Evolutionary conservation across 2,113 vertebrate genomes (phyloP).

Genomic region (Sylvietta virens): DNA sequence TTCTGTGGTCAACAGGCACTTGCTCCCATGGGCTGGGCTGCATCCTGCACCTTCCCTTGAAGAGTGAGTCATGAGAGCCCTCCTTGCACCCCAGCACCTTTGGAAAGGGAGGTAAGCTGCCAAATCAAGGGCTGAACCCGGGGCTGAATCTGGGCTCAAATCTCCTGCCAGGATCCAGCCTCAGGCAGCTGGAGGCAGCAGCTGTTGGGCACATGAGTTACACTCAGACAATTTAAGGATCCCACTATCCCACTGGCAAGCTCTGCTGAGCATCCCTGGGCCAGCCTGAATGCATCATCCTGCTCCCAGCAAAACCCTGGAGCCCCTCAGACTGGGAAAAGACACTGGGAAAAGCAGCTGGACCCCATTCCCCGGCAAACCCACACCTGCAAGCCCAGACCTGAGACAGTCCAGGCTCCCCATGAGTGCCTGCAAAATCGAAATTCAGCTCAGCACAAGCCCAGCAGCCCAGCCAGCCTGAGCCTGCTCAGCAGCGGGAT

Average conservation of each 20-base stretch:
- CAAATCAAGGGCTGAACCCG: background rate
- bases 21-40: background rate
- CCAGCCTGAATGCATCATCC: background rate
- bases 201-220: background rate
- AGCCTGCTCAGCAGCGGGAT: background rate
- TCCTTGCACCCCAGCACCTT: background rate
- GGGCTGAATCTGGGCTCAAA: background rate
- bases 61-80: background rate
- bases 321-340: background rate
- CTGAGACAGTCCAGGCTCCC: background rate
- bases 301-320: background rate
- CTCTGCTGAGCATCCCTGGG: background rate
- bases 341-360: background rate
- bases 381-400: background rate
- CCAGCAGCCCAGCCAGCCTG: background rate
- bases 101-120: background rate
- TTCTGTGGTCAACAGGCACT: background rate
- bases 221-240: fast-evolving
- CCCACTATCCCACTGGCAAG: background rate
- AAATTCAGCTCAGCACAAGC: background rate
- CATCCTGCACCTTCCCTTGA: background rate
- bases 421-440: background rate
- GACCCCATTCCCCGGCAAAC: fast-evolving
- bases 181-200: background rate
- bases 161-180: background rate